A percentile compares a stretch with the other conserved stretches of the same genome.
Conservation (phyloP, 2,888 invertebrate genomes). For the Tetranychus piercei region DNA sequence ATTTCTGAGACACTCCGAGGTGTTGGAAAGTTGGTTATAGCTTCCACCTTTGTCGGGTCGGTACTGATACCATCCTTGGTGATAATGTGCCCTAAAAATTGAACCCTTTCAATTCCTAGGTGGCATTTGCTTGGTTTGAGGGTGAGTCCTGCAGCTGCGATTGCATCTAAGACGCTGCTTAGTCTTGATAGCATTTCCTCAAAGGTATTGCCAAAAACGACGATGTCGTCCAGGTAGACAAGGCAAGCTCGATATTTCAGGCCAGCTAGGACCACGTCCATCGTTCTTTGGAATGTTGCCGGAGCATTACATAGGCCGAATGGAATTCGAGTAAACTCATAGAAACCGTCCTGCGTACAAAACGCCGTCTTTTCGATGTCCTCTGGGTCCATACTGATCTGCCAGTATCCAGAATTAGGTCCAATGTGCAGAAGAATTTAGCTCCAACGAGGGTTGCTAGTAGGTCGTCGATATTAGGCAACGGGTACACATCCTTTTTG, state of each 20-base stretch:
- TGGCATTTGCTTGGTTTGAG: conserved; percentile 12
- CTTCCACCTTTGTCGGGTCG: conserved; percentile 14
- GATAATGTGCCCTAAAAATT: conserved; percentile 12
- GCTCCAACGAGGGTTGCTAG: neutral
- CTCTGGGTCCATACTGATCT: neutral
- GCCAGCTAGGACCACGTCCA: conserved; percentile 8
- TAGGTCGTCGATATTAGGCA: neutral
- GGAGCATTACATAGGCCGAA: conserved; percentile 17
- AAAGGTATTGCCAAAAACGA: conserved; percentile 8
- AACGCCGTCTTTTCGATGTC: conserved; percentile 10
- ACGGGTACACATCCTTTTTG: conserved; percentile 11
- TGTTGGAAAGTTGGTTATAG: conserved; percentile 11
- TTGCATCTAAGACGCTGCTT: neutral
- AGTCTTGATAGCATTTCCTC: neutral
- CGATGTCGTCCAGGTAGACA: conserved; percentile 16
- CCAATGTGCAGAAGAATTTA: neutral
- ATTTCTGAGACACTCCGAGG: conserved; percentile 14
- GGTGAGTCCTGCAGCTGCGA: neutral
- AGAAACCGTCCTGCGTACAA: conserved; percentile 10
- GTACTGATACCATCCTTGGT: neutral
- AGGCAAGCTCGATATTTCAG: neutral
- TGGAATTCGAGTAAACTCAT: neutral
- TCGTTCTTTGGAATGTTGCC: conserved; percentile 6
- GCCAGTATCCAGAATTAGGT: conserved; percentile 14
- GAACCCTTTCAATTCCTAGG: neutral